A percentile compares a stretch with the other conserved stretches of the same genome.
Evolutionary conservation across 1,140 invertebrate species (phyloP).

Genomic region (Acyrthosiphon pisum): DNA sequence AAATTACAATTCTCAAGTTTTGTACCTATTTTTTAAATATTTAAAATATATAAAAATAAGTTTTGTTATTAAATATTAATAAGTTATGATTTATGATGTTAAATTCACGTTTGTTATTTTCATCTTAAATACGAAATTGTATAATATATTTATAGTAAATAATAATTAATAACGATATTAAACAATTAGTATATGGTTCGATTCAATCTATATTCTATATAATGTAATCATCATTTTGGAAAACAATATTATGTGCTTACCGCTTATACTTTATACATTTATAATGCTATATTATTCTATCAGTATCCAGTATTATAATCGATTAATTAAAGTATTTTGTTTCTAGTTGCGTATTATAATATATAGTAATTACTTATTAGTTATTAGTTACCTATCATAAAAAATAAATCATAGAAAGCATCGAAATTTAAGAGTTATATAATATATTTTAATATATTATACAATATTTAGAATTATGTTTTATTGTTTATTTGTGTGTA

Average conservation of each 20-base stretch:
- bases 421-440: not conserved
- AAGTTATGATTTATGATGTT: not conserved
- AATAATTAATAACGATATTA: not conserved
- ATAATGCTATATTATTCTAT: not conserved
- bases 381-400: not conserved
- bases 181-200: not conserved
- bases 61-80: not conserved
- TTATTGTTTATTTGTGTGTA: slow-evolving; percentile 2
- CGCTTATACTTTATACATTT: no score
- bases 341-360: no score
- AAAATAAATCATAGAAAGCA: not conserved
- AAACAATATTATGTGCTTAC: not conserved
- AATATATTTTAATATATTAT: not conserved
- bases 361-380: not conserved
- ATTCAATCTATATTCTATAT: not conserved
- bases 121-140: not conserved
- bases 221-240: not conserved
- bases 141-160: not conserved
- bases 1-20: not conserved
- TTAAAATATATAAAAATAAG: not conserved
- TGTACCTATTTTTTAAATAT: slow-evolving; percentile 11
- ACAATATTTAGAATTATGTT: not conserved
- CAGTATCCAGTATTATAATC: not conserved
- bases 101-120: slow-evolving; percentile 32
- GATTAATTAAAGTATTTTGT: not conserved